These are phyloP conservation scores for Phrynosoma platyrhinos DNA, from an alignment of 2,113 vertebrate species.

Conservation along the genomic window DNA sequence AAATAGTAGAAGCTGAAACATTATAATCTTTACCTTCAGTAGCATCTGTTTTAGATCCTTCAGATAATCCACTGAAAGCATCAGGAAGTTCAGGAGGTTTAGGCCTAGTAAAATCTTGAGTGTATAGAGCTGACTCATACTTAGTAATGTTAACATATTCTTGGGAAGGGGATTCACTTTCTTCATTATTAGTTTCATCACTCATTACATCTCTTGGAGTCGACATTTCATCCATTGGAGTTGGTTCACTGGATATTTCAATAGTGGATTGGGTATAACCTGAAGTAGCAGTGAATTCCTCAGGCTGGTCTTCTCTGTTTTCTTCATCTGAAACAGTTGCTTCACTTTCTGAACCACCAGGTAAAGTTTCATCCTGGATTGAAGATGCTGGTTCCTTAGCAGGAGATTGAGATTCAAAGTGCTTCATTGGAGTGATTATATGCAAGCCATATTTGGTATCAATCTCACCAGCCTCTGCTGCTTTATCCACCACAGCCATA, in stretches of 20 bases:
- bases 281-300: conserved; percentile 90
- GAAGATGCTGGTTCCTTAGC: conserved; percentile 79
- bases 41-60: conserved; percentile 88
- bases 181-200: conserved; percentile 92
- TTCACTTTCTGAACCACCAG: conserved; percentile 87
- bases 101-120: conserved; percentile 80
- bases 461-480: conserved; percentile 68
- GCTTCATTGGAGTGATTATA: conserved; percentile 77
- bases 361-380: conserved; percentile 89
- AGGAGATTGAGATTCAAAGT: conserved; percentile 83
- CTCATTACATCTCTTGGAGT: conserved; percentile 92
- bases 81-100: conserved; percentile 80
- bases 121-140: conserved; percentile 77
- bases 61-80: conserved; percentile 79
- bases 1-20: conserved; percentile 91
- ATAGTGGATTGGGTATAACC: conserved; percentile 92
- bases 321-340: conserved; percentile 91
- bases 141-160: conserved; percentile 83
- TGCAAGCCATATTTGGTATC: conserved; percentile 77
- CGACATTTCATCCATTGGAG: conserved; percentile 95
- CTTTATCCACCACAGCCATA: conserved; percentile 80
- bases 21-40: conserved; percentile 92
- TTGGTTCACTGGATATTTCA: conserved; percentile 93
- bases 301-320: conserved; percentile 87
- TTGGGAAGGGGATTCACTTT: conserved; percentile 88